Percentiles rank a stretch among this genome's conserved stretches.
These are phyloP conservation scores for Zaprionus gabonicus DNA, from an alignment of 1,140 invertebrate genomes.

Conservation along the genomic window DNA sequence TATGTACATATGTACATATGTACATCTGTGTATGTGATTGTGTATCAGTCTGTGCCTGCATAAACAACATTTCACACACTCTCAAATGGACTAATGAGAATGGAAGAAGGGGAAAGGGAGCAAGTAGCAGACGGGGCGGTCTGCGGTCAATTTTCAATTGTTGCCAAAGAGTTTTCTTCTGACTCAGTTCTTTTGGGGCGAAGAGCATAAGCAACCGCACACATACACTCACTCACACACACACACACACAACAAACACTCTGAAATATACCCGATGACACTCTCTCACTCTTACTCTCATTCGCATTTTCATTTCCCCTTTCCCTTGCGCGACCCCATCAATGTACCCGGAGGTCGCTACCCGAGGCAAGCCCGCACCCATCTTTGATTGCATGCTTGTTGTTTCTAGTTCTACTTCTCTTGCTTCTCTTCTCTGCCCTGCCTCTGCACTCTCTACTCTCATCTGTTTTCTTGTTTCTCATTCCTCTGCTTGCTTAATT, in stretches of 20 bases:
- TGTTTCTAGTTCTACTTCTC: not conserved
- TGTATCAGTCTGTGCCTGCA: conserved; percentile 26
- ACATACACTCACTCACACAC: not conserved
- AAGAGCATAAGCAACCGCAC: conserved; percentile 6
- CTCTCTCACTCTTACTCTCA: conserved; percentile 33
- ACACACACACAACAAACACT: not conserved
- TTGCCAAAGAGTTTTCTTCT: conserved; percentile 61
- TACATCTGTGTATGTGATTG: not conserved
- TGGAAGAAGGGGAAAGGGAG: not conserved
- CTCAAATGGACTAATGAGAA: not conserved
- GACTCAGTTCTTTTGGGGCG: conserved; percentile 32
- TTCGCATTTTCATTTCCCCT: conserved; percentile 8
- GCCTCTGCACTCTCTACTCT: not conserved
- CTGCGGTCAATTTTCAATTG: conserved; percentile 55
- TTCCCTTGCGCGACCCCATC: conserved; percentile 13
- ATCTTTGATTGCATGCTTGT: conserved; percentile 16
- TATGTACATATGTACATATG: not conserved
- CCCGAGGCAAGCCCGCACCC: conserved; percentile 50
- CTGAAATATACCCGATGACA: not conserved
- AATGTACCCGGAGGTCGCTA: conserved; percentile 28
- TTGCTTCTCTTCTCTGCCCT: not conserved
- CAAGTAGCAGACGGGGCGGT: not conserved
- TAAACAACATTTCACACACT: conserved; percentile 40
- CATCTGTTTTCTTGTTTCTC: not conserved
- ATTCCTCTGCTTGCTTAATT: conserved; percentile 47